phyloP scores from a whole-genome alignment of 1,140 invertebrate genomes.

The Cotesia vestalis region DNA sequence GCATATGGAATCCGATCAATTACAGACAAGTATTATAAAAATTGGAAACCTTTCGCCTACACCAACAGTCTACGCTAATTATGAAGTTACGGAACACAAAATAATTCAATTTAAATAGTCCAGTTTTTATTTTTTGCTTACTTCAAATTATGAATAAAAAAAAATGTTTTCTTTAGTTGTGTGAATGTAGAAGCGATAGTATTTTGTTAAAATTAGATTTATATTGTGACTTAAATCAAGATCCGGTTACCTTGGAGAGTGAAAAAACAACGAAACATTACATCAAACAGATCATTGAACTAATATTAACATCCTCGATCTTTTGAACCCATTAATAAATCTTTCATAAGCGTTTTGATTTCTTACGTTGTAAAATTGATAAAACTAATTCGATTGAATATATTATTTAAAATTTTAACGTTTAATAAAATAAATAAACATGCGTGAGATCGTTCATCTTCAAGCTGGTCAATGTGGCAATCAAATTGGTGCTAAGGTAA shows the following conservation, averaged over 20 bases:
- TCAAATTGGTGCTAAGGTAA: slow-evolving; percentile 92
- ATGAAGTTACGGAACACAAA: neutral
- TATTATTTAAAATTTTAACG: neutral
- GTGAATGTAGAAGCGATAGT: too few relatives aligned
- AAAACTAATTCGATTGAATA: neutral
- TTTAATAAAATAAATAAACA: slow-evolving; percentile 61
- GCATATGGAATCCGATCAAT: neutral
- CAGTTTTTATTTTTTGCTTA: neutral
- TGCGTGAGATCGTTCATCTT: slow-evolving; percentile 93
- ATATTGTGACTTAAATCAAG: neutral
- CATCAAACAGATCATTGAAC: neutral
- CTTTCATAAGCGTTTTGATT: neutral
- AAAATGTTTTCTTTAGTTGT: too few relatives aligned
- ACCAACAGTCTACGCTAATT: neutral
- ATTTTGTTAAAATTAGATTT: neutral
- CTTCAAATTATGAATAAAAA: neutral
- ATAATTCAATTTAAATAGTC: neutral
- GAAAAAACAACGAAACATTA: slow-evolving; percentile 19
- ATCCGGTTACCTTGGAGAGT: slow-evolving; percentile 28
- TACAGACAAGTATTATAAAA: slow-evolving; percentile 2
- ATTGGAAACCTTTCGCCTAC: slow-evolving; percentile 5
- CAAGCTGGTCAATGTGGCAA: slow-evolving; percentile 94
- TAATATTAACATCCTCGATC: neutral
- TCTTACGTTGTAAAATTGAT: neutral
- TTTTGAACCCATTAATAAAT: neutral